Evolutionary conservation across 2,113 vertebrate genomes (phyloP).

Genomic region (Tragelaphus strepsiceros): DNA sequence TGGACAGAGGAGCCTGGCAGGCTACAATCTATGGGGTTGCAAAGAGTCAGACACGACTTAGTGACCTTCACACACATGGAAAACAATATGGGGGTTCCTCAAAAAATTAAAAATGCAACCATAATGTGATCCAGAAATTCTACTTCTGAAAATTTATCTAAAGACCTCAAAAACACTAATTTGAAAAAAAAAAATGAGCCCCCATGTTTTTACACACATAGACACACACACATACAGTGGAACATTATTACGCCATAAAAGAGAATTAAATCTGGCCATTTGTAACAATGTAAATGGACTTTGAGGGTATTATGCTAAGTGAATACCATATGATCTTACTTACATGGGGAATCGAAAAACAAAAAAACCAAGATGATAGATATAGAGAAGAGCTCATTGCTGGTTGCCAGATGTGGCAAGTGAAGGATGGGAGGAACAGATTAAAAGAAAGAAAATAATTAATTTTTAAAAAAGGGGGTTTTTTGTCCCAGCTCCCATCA

Average conservation of each 20-base stretch:
- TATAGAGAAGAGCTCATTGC: background rate
- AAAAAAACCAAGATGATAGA: background rate
- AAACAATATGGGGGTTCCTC: background rate
- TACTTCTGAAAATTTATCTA: background rate
- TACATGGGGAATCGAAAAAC: background rate
- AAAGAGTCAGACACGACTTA: background rate
- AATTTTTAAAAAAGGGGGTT: too few species aligned
- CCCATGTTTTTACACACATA: background rate
- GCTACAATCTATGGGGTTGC: background rate
- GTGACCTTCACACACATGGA: background rate
- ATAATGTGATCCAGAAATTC: background rate
- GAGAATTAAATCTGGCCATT: background rate
- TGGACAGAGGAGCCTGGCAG: background rate
- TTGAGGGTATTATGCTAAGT: background rate
- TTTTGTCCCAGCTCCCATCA: background rate
- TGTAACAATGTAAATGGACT: background rate
- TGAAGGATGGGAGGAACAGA: background rate
- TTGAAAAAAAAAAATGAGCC: background rate
- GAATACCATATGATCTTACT: background rate
- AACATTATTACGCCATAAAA: background rate
- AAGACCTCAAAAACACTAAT: background rate
- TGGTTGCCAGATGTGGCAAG: background rate
- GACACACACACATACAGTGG: background rate
- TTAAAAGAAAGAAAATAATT: background rate
- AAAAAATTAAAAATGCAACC: background rate